A percentile compares a stretch with the other conserved stretches of the same genome.
These are phyloP conservation scores for Paratilapia polleni DNA, from an alignment of 2,113 vertebrate genomes.

Conservation along the genomic window DNA sequence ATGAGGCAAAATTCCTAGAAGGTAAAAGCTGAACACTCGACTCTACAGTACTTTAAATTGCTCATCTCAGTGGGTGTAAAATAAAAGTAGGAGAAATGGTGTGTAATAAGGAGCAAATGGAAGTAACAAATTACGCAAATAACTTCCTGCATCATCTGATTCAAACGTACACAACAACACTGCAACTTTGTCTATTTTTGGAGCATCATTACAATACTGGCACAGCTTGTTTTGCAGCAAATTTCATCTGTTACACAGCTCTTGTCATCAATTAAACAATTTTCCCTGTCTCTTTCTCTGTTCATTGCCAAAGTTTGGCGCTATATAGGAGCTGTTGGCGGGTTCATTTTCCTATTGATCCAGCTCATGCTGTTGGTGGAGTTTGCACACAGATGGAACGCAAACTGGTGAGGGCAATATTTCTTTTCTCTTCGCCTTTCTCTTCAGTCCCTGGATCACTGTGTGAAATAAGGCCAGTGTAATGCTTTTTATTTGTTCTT, in stretches of 20 bases:
- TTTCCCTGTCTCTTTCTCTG: not conserved
- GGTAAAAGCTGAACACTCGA: slow-evolving; percentile 76
- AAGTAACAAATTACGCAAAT: not conserved
- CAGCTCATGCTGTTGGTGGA: slow-evolving; percentile 94
- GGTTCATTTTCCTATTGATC: slow-evolving; percentile 89
- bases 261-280: not conserved
- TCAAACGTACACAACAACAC: not conserved
- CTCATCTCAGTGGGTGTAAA: too few species aligned
- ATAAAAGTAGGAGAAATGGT: too few species aligned
- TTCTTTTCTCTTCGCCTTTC: not conserved
- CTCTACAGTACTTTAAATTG: not conserved
- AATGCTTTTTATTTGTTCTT: not conserved
- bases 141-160: not conserved
- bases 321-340: slow-evolving; percentile 88
- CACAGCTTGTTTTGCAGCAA: not conserved
- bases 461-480: slow-evolving; percentile 2
- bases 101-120: not conserved
- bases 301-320: slow-evolving; percentile 86
- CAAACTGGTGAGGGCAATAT: slow-evolving; percentile 89
- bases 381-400: slow-evolving; percentile 98
- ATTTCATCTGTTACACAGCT: not conserved
- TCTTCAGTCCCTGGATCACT: not conserved
- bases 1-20: slow-evolving; percentile 90
- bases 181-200: not conserved
- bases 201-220: not conserved